A percentile compares a stretch with the other conserved stretches of the same genome.
Conservation (phyloP, 2,888 invertebrate species). For the Urechis unicinctus region DNA sequence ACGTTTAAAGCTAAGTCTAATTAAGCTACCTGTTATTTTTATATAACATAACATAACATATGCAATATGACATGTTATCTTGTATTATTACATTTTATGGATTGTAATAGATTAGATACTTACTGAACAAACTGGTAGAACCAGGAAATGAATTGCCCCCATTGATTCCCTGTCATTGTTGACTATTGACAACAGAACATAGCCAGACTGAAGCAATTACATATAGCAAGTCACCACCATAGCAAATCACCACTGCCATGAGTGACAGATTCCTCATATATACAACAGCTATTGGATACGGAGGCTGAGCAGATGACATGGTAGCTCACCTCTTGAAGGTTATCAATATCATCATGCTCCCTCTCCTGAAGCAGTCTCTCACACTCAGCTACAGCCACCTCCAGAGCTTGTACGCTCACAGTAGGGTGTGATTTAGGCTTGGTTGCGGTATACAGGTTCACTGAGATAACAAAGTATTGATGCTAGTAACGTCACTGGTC, state of each 20-base stretch:
- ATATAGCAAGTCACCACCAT: too few species aligned
- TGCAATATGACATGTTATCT: neutral
- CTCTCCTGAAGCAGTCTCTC: constrained; percentile 63
- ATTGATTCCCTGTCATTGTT: constrained; percentile 42
- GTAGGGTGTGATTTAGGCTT: neutral
- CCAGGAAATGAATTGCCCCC: constrained; percentile 77
- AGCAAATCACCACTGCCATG: too few species aligned
- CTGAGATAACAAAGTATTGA: too few species aligned
- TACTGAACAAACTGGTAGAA: constrained; percentile 63
- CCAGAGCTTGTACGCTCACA: constrained; percentile 60
- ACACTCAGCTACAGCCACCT: constrained; percentile 75
- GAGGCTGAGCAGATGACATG: neutral
- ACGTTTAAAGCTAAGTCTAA: too few species aligned
- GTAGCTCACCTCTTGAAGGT: constrained; percentile 1
- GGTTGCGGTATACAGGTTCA: too few species aligned
- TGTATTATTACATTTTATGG: neutral
- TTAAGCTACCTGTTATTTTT: too few species aligned
- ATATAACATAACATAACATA: too few species aligned
- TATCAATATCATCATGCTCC: constrained; percentile 67
- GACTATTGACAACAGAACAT: constrained; percentile 4
- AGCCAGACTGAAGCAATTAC: neutral
- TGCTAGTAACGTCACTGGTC: too few species aligned
- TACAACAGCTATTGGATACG: too few species aligned
- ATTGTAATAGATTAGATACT: constrained; percentile 23
- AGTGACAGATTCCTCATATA: too few species aligned